phyloP scores from a whole-genome alignment of 1,140 invertebrate genomes.

The Euwallacea similis region DNA sequence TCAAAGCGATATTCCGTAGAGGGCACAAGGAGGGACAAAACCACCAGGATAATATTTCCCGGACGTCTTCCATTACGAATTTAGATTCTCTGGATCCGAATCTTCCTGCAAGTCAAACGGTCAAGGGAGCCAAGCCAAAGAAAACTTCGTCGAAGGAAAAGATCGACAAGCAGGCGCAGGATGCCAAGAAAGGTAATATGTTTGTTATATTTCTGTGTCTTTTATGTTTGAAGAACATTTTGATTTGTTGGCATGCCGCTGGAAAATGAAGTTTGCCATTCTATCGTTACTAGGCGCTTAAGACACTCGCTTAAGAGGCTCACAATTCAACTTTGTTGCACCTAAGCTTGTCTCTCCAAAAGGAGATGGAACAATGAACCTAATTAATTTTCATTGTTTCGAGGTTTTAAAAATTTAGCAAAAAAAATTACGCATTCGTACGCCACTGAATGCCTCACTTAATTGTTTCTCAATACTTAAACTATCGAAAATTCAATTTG shows the following conservation, averaged over 20 bases:
- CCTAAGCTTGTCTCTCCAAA: no score
- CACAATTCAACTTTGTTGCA: no score
- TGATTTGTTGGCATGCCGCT: not conserved
- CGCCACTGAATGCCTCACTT: no score
- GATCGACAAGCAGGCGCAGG: constrained; percentile 46
- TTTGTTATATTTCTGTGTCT: not conserved
- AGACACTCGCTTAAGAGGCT: no score
- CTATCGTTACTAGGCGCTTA: no score
- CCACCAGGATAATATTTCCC: constrained; percentile 47
- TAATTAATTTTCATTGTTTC: no score
- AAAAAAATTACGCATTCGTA: no score
- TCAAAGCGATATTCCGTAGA: constrained; percentile 53
- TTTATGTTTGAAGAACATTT: not conserved
- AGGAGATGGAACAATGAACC: no score
- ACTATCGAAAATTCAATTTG: no score
- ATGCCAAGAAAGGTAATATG: constrained; percentile 44
- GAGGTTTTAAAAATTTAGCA: no score
- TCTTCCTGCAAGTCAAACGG: not conserved
- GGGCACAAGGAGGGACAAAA: constrained; percentile 43
- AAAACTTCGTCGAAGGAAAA: constrained; percentile 48
- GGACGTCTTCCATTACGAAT: constrained; percentile 50
- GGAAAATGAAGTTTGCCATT: not conserved
- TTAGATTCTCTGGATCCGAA: constrained; percentile 41
- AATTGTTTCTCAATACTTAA: no score
- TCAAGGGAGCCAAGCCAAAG: constrained; percentile 45